Conservation (phyloP, 2,113 vertebrate genomes). For the Arothron firmamentum region DNA sequence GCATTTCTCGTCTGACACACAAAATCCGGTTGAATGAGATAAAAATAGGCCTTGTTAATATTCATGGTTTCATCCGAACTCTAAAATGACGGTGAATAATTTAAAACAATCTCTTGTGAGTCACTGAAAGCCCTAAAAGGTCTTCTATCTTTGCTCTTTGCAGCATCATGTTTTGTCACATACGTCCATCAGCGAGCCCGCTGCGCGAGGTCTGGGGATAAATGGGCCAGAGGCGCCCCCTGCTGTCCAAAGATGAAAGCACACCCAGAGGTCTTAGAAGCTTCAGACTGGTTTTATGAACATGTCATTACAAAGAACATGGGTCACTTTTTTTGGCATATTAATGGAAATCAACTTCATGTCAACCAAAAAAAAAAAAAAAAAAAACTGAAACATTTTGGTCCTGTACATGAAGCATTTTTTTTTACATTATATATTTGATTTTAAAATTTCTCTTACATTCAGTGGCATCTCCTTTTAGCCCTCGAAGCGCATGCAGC, state of each 20-base stretch:
- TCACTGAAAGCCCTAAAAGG: conserved; percentile 2
- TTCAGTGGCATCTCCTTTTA: conserved; percentile 75
- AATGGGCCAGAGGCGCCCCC: conserved; percentile 31
- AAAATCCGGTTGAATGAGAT: neutral
- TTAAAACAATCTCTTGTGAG: conserved; percentile 16
- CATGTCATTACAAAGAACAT: conserved; percentile 67
- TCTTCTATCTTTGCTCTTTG: conserved; percentile 44
- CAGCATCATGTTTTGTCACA: conserved; percentile 67
- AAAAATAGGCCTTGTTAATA: neutral
- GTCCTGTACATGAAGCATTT: conserved; percentile 63
- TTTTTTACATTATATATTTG: conserved; percentile 39
- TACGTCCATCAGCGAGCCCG: conserved; percentile 57
- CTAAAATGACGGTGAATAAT: conserved; percentile 21
- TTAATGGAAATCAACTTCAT: conserved; percentile 31
- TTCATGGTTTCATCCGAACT: neutral
- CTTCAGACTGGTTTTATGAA: conserved; percentile 71
- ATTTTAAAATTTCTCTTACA: conserved; percentile 70
- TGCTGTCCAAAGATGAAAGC: conserved; percentile 19
- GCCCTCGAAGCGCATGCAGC: conserved; percentile 78
- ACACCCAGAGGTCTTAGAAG: conserved; percentile 43
- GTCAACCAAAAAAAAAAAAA: conserved; percentile 21
- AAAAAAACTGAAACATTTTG: conserved; percentile 60
- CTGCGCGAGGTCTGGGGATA: conserved; percentile 36
- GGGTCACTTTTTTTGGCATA: conserved; percentile 44
- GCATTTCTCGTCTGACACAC: too few relatives aligned